Evolutionary conservation across 2,113 vertebrate species (phyloP).

Genomic region (Catagonus wagneri): DNA sequence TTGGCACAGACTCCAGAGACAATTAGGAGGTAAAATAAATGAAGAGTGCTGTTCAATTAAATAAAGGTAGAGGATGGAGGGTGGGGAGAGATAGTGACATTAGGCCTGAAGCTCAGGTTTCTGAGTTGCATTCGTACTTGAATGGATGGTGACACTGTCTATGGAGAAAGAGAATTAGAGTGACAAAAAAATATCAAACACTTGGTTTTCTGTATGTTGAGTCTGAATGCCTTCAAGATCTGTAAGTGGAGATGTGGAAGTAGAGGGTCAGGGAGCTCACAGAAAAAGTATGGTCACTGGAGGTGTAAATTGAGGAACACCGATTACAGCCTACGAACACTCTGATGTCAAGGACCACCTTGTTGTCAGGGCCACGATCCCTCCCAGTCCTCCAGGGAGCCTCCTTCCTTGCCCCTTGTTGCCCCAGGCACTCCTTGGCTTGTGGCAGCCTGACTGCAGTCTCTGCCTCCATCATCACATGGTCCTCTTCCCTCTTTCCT

Average conservation of each 20-base stretch:
- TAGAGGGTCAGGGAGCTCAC: neutral
- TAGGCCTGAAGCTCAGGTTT: neutral
- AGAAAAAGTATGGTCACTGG: neutral
- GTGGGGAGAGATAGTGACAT: neutral
- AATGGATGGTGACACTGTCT: neutral
- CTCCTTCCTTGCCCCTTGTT: neutral
- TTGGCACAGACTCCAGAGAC: neutral
- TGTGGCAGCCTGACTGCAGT: no score
- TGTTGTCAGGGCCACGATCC: neutral
- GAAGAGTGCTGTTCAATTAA: neutral
- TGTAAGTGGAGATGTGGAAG: neutral
- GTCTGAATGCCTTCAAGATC: neutral
- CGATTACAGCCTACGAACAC: neutral
- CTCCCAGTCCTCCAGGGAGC: neutral
- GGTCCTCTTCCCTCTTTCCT: neutral
- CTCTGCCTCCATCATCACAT: neutral
- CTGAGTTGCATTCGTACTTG: neutral
- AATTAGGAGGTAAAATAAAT: neutral
- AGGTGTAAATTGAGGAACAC: neutral
- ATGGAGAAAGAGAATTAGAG: neutral
- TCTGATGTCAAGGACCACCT: neutral
- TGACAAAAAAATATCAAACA: neutral
- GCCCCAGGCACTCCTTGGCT: neutral
- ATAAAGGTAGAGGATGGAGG: neutral
- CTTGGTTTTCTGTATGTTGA: neutral